Evolutionary conservation across 2,113 vertebrate species (phyloP).

Genomic region (Conger conger): DNA sequence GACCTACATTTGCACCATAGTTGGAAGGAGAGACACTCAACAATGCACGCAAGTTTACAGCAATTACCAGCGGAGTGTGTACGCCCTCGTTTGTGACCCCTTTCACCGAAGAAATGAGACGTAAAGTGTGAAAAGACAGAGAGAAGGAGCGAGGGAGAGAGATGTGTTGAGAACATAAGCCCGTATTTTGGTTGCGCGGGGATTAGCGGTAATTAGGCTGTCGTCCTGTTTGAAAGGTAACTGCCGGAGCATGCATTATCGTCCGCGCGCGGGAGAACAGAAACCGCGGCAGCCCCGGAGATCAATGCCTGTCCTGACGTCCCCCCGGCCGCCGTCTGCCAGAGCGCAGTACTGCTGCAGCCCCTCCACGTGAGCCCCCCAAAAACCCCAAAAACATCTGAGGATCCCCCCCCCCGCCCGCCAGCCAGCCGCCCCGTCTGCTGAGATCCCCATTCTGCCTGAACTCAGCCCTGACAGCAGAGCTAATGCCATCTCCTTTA

Average conservation of each 20-base stretch:
- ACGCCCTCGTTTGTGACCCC: conserved; percentile 4
- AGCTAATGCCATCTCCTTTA: too few relatives aligned
- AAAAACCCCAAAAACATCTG: background rate
- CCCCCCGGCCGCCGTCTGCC: background rate
- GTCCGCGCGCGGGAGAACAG: background rate
- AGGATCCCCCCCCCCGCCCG: too few relatives aligned
- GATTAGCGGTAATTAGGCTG: background rate
- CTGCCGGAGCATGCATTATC: background rate
- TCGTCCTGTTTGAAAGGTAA: background rate
- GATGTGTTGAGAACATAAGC: background rate
- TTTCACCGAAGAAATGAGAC: conserved; percentile 2
- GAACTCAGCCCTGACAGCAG: too few relatives aligned
- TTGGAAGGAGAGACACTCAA: conserved; percentile 5
- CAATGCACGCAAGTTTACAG: conserved; percentile 18
- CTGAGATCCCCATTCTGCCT: background rate
- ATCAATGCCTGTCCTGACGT: conserved; percentile 4
- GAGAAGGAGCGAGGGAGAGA: background rate
- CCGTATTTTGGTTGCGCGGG: background rate
- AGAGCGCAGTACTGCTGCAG: background rate
- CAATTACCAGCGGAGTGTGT: conserved; percentile 11
- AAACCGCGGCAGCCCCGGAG: background rate
- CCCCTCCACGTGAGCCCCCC: too few relatives aligned
- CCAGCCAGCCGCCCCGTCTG: background rate
- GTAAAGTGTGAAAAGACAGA: background rate
- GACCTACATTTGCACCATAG: conserved; percentile 32